These are phyloP conservation scores for Callopanchax toddi DNA, from an alignment of 2,113 vertebrate genomes.

Conservation along the genomic window DNA sequence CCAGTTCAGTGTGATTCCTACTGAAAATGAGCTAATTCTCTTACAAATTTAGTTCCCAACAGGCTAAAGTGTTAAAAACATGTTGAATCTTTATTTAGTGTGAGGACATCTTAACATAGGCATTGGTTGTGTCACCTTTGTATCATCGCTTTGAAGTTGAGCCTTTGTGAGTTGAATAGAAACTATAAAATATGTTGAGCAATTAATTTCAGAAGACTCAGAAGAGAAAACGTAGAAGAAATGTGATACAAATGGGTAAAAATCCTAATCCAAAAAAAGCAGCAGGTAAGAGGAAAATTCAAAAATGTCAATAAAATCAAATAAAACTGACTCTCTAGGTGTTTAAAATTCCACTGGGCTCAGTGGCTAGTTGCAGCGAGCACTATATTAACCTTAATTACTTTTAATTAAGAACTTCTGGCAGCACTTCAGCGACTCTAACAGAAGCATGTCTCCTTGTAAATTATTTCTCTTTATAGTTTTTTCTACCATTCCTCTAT, in stretches of 20 bases:
- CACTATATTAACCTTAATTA: constrained; percentile 34
- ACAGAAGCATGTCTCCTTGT: background rate
- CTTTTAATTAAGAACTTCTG: constrained; percentile 6
- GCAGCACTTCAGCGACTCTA: constrained; percentile 8
- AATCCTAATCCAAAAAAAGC: background rate
- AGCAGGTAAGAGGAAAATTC: background rate
- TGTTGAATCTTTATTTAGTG: no score
- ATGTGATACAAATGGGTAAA: background rate
- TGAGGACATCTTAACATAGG: no score
- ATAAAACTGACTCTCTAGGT: constrained; percentile 18
- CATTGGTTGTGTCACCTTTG: constrained; percentile 1
- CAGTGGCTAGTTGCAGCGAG: constrained; percentile 16
- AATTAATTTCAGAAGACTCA: background rate
- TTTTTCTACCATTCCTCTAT: background rate
- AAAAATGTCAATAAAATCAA: constrained; percentile 29
- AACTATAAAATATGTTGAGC: background rate
- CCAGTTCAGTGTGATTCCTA: no score
- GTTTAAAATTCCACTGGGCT: constrained; percentile 1
- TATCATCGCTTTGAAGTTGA: constrained; percentile 9
- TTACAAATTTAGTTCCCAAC: no score
- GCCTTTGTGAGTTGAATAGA: background rate
- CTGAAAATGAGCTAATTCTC: no score
- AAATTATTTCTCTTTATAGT: constrained; percentile 2
- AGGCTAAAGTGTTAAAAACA: no score
- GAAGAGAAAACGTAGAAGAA: background rate